phyloP scores from a whole-genome alignment of 1,140 invertebrate species.

The Zaprionus ghesquierei region DNA sequence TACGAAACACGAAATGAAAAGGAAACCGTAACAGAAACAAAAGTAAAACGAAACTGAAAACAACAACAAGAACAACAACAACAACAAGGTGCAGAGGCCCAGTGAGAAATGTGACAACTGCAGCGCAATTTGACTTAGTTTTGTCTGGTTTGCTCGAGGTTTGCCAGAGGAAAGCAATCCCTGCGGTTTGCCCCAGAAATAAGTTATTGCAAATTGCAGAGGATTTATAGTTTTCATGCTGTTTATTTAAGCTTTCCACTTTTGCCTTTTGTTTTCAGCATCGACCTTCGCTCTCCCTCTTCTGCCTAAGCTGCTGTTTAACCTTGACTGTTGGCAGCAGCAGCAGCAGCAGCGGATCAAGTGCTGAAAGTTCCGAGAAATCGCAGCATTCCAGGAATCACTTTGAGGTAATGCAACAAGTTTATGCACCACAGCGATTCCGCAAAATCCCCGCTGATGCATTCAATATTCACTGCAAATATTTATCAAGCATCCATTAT shows the following conservation, averaged over 20 bases:
- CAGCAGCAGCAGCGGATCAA: background rate
- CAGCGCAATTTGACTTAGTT: slow-evolving; percentile 43
- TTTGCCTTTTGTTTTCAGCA: background rate
- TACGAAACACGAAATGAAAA: slow-evolving; percentile 18
- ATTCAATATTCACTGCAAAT: background rate
- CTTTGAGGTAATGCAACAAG: background rate
- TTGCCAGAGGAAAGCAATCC: background rate
- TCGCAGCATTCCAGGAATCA: too few species aligned
- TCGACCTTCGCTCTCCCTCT: background rate
- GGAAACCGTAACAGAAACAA: background rate
- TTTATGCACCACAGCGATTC: background rate
- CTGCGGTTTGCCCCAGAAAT: background rate
- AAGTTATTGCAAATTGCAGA: slow-evolving; percentile 24
- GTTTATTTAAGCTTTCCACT: background rate
- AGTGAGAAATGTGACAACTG: slow-evolving; percentile 56
- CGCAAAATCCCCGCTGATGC: background rate
- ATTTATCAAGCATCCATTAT: background rate
- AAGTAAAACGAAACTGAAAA: background rate
- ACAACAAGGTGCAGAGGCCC: slow-evolving; percentile 1
- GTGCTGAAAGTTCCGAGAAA: background rate
- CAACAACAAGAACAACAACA: background rate
- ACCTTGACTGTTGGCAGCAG: background rate
- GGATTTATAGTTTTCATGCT: slow-evolving; percentile 32
- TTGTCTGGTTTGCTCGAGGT: background rate
- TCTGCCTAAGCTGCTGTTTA: background rate